These are phyloP conservation scores for Grallaria varia DNA, from an alignment of 2,113 vertebrate species.

Conservation along the genomic window DNA sequence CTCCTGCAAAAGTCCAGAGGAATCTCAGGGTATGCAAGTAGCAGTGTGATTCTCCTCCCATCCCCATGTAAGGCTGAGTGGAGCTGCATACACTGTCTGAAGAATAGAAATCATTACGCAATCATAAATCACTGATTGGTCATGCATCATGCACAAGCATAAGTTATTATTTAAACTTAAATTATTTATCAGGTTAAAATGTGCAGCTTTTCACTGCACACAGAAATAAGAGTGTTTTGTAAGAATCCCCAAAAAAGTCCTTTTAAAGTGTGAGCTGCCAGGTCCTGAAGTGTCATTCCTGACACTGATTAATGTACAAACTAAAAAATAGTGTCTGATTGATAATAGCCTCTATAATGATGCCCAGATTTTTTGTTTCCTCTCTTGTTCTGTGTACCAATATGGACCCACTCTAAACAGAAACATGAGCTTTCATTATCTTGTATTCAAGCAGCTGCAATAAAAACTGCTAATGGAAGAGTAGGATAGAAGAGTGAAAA, in stretches of 20 bases:
- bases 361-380: conserved; percentile 38
- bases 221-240: not conserved
- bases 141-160: not conserved
- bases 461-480: conserved; percentile 72
- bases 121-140: not conserved
- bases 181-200: not conserved
- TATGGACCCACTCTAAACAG: conserved; percentile 62
- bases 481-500: conserved; percentile 54
- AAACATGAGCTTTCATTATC: conserved; percentile 68
- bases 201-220: not conserved
- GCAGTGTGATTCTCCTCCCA: not conserved
- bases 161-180: not conserved
- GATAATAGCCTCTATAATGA: not conserved
- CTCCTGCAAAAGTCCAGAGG: not conserved
- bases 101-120: not conserved
- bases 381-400: conserved; percentile 44
- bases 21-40: not conserved
- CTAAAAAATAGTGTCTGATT: not conserved
- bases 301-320: conserved; percentile 1
- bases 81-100: not conserved
- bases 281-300: not conserved
- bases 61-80: rapidly evolving
- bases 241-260: not conserved
- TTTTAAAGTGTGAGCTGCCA: not conserved
- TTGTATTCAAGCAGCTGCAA: conserved; percentile 53